Base-by-base conservation (phyloP, 1,140 invertebrate species). In the Leptinotarsa lineolata region DNA sequence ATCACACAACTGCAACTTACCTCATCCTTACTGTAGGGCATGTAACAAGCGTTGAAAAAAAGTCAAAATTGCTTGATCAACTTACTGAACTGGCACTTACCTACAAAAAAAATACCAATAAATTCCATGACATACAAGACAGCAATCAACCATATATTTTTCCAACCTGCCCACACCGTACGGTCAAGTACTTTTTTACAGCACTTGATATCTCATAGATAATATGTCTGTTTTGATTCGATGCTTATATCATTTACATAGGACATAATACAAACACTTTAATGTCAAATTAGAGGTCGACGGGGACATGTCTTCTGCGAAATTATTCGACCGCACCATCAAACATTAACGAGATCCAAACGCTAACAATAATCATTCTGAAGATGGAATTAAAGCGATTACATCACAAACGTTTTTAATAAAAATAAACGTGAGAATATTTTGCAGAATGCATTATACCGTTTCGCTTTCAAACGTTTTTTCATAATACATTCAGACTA, bases 321-420 rank as follows among this genome's bases (percentile, higher is more conserved):
- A 21, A 64, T 64, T 64, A 64, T 22, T 22, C 48, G 48, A 20
- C 61, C n/a, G 61, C n/a, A 15, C n/a, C 20, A 30, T 22, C 24
- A 21, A 16, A 15, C n/a, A 22, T 64, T 64, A 22, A 64, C 5
- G 61, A 64, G 21, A 18, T 64, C 21, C 15, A 64, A 64, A 30
- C 13, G 61, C 22, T 64, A 64, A 64, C 11, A 39, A 39, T 11
- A 39, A 2, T 64, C 61, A 22, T 64, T 22, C 61, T 21, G 61
- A 64, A 64, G 61, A 64, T 64, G 24, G 21, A 64, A 64, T 64
- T 64, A 30, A 64, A 64, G 21, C 24, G 22, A 64, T 64, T 64
- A 64, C 61, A 64, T 64, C 61, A 64, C 61, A 64, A 64, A 60
- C 58, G 58, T 64, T 64, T 30, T 64, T 12, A 64, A 64, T 64